A percentile compares a stretch with the other conserved stretches of the same genome.
These are phyloP conservation scores for Oryzias sinensis DNA, from an alignment of 2,797 vertebrate genomes.

Conservation along the genomic window DNA sequence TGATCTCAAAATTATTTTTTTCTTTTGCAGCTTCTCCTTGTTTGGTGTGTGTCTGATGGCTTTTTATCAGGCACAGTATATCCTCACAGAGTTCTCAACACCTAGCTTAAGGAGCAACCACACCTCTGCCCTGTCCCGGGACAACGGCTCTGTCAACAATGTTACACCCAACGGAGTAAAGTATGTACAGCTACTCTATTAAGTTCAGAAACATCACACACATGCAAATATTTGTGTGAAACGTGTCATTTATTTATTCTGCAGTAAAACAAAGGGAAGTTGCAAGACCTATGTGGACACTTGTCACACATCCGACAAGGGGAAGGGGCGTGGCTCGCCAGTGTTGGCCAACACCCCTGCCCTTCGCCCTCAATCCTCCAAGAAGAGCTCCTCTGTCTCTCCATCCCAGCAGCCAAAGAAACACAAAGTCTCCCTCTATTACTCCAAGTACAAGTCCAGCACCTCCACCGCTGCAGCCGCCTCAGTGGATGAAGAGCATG, in stretches of 20 bases:
- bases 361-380: conserved; percentile 83
- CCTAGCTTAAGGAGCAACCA: conserved; percentile 84
- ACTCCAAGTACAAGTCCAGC: conserved; percentile 86
- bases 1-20: background rate
- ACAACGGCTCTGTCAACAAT: conserved; percentile 73
- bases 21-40: conserved; percentile 83
- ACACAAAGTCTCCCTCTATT: conserved; percentile 92
- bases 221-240: too few species aligned
- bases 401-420: conserved; percentile 89
- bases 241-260: conserved; percentile 9
- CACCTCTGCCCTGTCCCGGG: conserved; percentile 78
- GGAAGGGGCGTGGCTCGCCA: conserved; percentile 92
- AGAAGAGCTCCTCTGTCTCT: conserved; percentile 81
- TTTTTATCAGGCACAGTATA: conserved; percentile 94
- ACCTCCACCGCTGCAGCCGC: conserved; percentile 43
- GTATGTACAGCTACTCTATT: conserved; percentile 66
- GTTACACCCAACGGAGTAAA: conserved; percentile 83
- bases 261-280: conserved; percentile 83
- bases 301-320: conserved; percentile 89
- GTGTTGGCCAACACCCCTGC: conserved; percentile 77
- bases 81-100: conserved; percentile 90
- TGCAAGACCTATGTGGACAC: conserved; percentile 93
- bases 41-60: conserved; percentile 94
- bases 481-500: conserved; percentile 73
- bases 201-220: background rate